These are phyloP conservation scores for Globia sparganii DNA, from an alignment of 2,888 invertebrate genomes.

Conservation along the genomic window DNA sequence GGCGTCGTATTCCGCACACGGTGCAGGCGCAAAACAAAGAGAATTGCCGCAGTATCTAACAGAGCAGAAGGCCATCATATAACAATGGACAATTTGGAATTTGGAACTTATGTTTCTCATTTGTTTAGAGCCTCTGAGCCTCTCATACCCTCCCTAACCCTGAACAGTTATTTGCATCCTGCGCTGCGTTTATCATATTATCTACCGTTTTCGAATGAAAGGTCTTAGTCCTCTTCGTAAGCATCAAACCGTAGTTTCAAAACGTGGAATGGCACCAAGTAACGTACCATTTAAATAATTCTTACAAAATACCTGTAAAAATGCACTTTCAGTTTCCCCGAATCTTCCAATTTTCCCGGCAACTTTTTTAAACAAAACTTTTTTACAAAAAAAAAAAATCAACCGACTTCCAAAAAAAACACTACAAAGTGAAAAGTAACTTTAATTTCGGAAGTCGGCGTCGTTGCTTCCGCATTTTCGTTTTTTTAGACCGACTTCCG, in stretches of 20 bases:
- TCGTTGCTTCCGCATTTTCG: too few relatives aligned
- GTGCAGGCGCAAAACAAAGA: constrained; percentile 54
- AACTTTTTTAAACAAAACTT: neutral
- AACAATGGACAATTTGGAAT: constrained; percentile 28
- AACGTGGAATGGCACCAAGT: neutral
- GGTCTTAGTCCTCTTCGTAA: neutral
- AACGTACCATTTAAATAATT: neutral
- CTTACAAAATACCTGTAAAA: neutral
- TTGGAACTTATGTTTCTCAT: constrained; percentile 1
- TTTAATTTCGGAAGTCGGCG: too few relatives aligned
- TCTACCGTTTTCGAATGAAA: neutral
- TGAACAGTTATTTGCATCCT: constrained; percentile 1
- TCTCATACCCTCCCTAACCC: neutral
- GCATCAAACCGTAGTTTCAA: neutral
- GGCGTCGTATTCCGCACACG: constrained; percentile 60
- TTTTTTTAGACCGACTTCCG: too few relatives aligned
- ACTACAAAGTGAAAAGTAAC: too few relatives aligned
- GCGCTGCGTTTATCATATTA: neutral
- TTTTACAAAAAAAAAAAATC: too few relatives aligned
- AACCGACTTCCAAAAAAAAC: too few relatives aligned
- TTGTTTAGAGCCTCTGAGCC: neutral
- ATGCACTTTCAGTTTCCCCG: neutral
- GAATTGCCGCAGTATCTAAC: constrained; percentile 4
- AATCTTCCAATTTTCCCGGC: too few relatives aligned
- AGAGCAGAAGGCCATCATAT: constrained; percentile 39